Conservation (phyloP, 2,888 invertebrate genomes). For the Xiphydria camelus region DNA sequence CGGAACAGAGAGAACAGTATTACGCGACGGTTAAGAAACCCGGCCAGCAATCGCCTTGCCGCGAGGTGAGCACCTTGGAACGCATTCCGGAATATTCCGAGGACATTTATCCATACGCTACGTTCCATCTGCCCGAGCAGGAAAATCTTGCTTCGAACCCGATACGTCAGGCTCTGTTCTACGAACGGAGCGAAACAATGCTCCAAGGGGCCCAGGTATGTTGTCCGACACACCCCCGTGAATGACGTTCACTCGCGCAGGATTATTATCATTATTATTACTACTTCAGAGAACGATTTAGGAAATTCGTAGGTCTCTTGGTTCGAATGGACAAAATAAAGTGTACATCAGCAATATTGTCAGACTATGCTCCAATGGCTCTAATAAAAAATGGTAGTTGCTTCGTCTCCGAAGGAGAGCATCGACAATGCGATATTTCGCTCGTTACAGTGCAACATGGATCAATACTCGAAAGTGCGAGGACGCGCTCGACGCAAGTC, state of each 20-base stretch:
- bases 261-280: too few relatives aligned
- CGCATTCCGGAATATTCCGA: conserved; percentile 65
- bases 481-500: conserved; percentile 59
- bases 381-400: too few relatives aligned
- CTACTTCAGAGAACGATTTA: too few relatives aligned
- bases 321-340: too few relatives aligned
- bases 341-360: too few relatives aligned
- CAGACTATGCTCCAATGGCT: too few relatives aligned
- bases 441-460: conserved; percentile 47
- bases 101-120: conserved; percentile 67
- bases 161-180: conserved; percentile 53
- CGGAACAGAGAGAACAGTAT: conserved; percentile 61
- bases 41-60: conserved; percentile 57
- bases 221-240: too few relatives aligned
- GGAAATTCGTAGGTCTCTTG: too few relatives aligned
- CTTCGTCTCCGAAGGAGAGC: too few relatives aligned
- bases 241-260: too few relatives aligned
- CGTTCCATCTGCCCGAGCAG: conserved; percentile 64
- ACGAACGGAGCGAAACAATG: conserved; percentile 54
- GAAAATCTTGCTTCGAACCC: conserved; percentile 62
- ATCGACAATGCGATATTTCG: conserved; percentile 3
- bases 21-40: conserved; percentile 61
- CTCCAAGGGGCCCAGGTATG: conserved; percentile 51
- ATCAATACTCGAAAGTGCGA: conserved; percentile 51
- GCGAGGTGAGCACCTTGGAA: conserved; percentile 58